These are phyloP conservation scores for Tetrax tetrax DNA, from an alignment of 2,113 vertebrate species.

Conservation along the genomic window DNA sequence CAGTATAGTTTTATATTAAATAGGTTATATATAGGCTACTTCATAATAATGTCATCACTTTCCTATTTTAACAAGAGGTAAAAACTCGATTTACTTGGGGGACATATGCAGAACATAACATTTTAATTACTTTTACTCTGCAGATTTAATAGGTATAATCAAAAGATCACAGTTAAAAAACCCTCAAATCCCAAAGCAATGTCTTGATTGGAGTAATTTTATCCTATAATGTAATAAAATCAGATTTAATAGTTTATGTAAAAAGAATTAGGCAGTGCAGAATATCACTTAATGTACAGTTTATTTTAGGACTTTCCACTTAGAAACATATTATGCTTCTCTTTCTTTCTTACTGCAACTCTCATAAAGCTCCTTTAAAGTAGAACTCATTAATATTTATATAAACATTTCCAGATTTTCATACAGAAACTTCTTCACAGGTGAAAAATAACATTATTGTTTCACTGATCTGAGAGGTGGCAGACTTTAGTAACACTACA, in stretches of 20 bases:
- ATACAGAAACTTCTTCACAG: not conserved
- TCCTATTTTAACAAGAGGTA: not conserved
- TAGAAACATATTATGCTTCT: not conserved
- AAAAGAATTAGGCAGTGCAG: not conserved
- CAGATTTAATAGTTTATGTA: not conserved
- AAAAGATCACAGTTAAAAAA: not conserved
- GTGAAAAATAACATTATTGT: not conserved
- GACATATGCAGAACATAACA: slow-evolving; percentile 10
- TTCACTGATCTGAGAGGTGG: not conserved
- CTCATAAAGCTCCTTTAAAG: not conserved
- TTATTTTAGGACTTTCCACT: not conserved
- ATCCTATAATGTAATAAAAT: slow-evolving; percentile 13
- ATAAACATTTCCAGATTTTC: not conserved
- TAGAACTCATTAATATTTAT: not conserved
- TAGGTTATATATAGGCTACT: not conserved
- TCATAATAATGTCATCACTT: not conserved
- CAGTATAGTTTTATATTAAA: not conserved
- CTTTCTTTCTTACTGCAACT: not conserved
- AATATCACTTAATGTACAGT: not conserved
- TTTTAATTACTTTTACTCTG: slow-evolving; percentile 19
- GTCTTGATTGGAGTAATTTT: slow-evolving; percentile 21
- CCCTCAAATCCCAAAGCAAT: not conserved
- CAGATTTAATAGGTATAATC: slow-evolving; percentile 11
- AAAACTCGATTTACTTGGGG: not conserved
- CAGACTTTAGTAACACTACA: not conserved